Percentiles rank a stretch among this genome's conserved stretches.
Evolutionary conservation across 1,140 invertebrate genomes (phyloP).

Genomic region (Aphis craccivora): DNA sequence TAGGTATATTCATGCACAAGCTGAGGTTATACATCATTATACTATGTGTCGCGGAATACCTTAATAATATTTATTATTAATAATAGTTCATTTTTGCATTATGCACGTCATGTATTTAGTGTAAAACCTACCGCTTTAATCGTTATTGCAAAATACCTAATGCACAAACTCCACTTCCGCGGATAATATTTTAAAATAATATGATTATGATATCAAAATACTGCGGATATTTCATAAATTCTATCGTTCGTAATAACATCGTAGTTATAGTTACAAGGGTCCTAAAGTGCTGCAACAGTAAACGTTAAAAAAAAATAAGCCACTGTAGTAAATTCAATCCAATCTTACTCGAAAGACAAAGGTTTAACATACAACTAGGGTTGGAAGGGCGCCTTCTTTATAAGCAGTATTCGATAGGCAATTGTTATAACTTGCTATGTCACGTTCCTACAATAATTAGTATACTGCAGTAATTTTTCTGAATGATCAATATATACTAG

Average conservation of each 20-base stretch:
- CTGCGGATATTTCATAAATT: background rate
- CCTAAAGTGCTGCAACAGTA: background rate
- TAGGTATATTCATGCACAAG: background rate
- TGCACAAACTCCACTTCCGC: background rate
- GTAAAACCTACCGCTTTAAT: background rate
- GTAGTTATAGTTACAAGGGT: background rate
- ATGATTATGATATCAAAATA: background rate
- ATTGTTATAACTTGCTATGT: background rate
- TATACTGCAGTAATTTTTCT: background rate
- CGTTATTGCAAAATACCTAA: background rate
- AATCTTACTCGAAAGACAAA: background rate
- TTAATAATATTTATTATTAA: background rate
- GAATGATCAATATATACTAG: background rate
- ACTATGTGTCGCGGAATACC: background rate
- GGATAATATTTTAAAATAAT: background rate
- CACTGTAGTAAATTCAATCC: background rate
- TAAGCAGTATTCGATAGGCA: background rate
- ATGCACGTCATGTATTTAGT: background rate
- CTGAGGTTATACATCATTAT: background rate
- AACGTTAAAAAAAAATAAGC: slow-evolving; percentile 11
- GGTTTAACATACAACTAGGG: background rate
- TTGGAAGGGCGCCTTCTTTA: background rate
- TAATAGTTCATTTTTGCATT: background rate
- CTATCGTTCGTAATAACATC: background rate
- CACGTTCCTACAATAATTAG: background rate